A percentile compares a stretch with the other conserved stretches of the same genome.
Evolutionary conservation across 2,888 invertebrate genomes (phyloP).

Genomic region (Nowickia ferox): DNA sequence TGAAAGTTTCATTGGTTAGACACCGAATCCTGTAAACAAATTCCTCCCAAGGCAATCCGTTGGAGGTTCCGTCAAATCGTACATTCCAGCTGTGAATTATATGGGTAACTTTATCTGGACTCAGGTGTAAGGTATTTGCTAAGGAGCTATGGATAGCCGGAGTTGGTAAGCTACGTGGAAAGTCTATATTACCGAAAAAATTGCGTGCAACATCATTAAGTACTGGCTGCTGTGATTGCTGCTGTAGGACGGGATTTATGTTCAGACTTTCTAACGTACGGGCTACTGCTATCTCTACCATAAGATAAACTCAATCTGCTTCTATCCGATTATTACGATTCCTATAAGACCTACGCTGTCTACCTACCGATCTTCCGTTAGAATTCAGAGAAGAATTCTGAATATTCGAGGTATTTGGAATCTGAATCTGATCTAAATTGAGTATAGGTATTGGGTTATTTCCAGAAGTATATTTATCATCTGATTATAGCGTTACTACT

Average conservation of each 20-base stretch:
- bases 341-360: neutral
- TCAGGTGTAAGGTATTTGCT: neutral
- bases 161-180: neutral
- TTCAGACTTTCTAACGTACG: neutral
- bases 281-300: neutral
- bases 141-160: neutral
- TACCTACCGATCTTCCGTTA: neutral
- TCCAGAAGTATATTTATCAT: neutral
- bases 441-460: neutral
- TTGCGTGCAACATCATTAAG: too few species aligned
- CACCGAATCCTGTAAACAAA: constrained; percentile 8
- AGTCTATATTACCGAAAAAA: neutral
- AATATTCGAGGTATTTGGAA: neutral
- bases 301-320: neutral
- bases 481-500: neutral
- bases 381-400: neutral
- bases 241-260: neutral
- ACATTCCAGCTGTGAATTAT: constrained; percentile 28
- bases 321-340: neutral
- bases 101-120: neutral
- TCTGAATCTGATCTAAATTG: constrained; percentile 6
- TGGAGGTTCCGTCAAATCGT: neutral
- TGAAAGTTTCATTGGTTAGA: constrained; percentile 1
- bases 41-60: neutral
- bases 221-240: too few species aligned